A percentile compares a stretch with the other conserved stretches of the same genome.
Conservation (phyloP, 2,113 vertebrate genomes). For the Cygnus buccinator region DNA sequence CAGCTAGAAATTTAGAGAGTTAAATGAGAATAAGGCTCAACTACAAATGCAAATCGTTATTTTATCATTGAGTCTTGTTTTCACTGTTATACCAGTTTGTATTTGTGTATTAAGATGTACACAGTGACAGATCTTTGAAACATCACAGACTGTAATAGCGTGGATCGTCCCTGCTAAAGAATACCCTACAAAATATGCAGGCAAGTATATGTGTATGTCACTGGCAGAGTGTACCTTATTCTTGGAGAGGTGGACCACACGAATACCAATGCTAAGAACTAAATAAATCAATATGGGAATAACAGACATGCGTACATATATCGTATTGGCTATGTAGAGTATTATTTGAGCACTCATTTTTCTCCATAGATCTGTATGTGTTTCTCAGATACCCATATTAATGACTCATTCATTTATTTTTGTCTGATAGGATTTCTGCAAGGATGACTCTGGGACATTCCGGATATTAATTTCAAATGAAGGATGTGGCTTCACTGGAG, state of each 20-base stretch:
- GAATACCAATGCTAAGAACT: not conserved
- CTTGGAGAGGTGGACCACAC: not conserved
- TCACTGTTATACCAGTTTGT: not conserved
- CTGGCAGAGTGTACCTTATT: not conserved
- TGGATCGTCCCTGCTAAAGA: not conserved
- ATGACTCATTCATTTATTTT: not conserved
- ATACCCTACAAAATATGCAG: not conserved
- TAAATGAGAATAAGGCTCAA: not conserved
- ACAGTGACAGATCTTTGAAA: not conserved
- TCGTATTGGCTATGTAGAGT: not conserved
- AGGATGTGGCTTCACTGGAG: constrained; percentile 86
- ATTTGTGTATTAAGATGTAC: not conserved
- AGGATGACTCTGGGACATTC: constrained; percentile 84
- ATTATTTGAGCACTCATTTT: not conserved
- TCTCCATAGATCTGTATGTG: not conserved
- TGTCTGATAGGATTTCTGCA: constrained; percentile 86
- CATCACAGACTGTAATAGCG: not conserved
- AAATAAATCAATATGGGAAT: not conserved
- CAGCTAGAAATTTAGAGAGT: not conserved
- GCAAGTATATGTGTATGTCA: not conserved
- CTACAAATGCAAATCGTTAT: not conserved
- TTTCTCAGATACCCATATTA: not conserved
- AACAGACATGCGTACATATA: not conserved
- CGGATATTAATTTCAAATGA: constrained; percentile 89
- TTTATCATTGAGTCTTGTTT: not conserved